Base-by-base conservation (phyloP, 2,113 vertebrate genomes). In the Oncorhynchus nerka region DNA sequence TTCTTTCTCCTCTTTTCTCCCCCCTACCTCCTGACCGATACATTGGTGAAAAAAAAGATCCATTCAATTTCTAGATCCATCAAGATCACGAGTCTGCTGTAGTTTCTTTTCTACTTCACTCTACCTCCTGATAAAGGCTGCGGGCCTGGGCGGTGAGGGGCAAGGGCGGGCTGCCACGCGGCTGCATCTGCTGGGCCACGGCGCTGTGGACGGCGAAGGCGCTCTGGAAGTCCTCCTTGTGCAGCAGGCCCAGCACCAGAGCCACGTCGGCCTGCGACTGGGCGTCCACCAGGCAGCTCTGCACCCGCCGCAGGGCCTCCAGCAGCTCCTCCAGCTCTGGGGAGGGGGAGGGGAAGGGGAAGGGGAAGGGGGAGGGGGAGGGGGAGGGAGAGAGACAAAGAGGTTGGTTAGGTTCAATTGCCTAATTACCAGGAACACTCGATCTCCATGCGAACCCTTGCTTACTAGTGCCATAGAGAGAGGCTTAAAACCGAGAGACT, bases 231-330 rank as follows among this genome's bases (percentile, higher is more conserved):
- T 98, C 96, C 16, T 88, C 93, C 78, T 94, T 95, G 71, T 94
- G 91, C 61, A 98, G 91, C 71, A 99, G 94, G 83, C 96, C 95
- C 87, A 94, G 90, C 75, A 98, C 91, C 80, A 97, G 89, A 77
- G 92, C 90, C 80, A 96, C 91, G 83, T 99, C 97, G 80, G 97
- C 94, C 91, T 97, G 96, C 92, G 96, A 98, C 92, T 98, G 97
- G 78, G 93, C 87, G 87, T 98, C 97, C 75, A 88, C 83, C 91
- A 99, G 91, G 76, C 94, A 76, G 34, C 93, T 92, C 74, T 96
- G 94, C 75, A 95, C 94, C 79, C 94, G 94, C 86, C 94, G 95
- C 89, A 99, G 93, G 59, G 96, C 96, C 84, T 93, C 90, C 84
- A 96, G 91, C 77, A 98, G 84, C 62, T 98, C 96, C 81, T 94